These are phyloP conservation scores for Misgurnus anguillicaudatus DNA, from an alignment of 2,113 vertebrate species.

Conservation along the genomic window DNA sequence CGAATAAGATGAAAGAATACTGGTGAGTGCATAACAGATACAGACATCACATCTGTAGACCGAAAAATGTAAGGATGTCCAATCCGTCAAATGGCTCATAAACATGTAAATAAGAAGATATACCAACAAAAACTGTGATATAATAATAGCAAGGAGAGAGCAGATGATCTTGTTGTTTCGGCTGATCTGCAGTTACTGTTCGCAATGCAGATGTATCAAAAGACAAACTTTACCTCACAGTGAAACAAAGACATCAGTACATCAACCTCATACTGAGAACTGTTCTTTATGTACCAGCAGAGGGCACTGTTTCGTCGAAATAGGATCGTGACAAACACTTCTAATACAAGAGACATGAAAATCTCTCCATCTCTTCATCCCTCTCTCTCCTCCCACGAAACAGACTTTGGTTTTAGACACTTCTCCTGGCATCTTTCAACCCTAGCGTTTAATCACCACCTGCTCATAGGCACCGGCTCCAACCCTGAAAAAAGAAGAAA, in stretches of 20 bases:
- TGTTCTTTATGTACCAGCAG: constrained; percentile 15
- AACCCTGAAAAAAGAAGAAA: constrained; percentile 68
- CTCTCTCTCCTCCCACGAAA: constrained; percentile 23
- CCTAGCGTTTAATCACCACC: constrained; percentile 85
- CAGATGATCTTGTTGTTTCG: not conserved
- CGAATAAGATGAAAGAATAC: constrained; percentile 5
- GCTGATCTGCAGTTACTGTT: not conserved
- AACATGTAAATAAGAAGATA: constrained; percentile 1
- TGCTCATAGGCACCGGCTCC: constrained; percentile 95
- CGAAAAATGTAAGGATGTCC: no score
- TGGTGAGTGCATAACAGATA: not conserved
- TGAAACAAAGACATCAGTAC: constrained; percentile 15
- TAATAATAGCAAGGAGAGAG: not conserved
- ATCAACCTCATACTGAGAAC: constrained; percentile 9
- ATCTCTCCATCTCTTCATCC: constrained; percentile 4
- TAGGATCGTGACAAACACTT: constrained; percentile 41
- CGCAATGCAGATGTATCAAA: not conserved
- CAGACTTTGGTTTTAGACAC: constrained; percentile 25
- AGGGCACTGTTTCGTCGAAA: constrained; percentile 22
- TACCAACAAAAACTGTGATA: not conserved
- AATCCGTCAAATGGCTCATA: not conserved
- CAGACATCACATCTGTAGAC: not conserved
- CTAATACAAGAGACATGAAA: constrained; percentile 45
- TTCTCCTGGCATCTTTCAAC: constrained; percentile 28
- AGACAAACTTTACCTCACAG: constrained; percentile 38